Percentiles rank a stretch among this genome's conserved stretches.
These are phyloP conservation scores for Orchesella cincta DNA, from an alignment of 1,140 invertebrate species.

Conservation along the genomic window DNA sequence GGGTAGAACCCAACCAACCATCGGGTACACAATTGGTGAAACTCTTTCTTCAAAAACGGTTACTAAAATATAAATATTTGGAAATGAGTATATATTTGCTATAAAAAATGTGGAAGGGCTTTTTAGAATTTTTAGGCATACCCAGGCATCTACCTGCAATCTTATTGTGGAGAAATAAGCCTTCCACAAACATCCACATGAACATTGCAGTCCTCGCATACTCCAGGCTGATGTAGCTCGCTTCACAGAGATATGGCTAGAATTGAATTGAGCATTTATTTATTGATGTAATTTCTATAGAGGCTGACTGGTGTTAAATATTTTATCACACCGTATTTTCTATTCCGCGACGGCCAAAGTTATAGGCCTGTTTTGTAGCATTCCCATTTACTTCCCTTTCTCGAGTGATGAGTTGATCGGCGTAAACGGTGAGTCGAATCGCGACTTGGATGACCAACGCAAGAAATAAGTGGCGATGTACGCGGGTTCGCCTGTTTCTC, in stretches of 20 bases:
- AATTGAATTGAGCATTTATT: too few relatives aligned
- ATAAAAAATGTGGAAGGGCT: too few relatives aligned
- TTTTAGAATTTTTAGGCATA: too few relatives aligned
- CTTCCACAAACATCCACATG: constrained; percentile 94
- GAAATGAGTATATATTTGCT: too few relatives aligned
- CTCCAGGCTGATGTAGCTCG: constrained; percentile 76
- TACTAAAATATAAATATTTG: constrained; percentile 55
- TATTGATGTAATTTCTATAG: too few relatives aligned
- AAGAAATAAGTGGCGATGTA: constrained; percentile 84
- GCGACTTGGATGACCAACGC: constrained; percentile 82
- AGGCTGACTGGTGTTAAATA: too few relatives aligned
- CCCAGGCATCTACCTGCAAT: constrained; percentile 67
- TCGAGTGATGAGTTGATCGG: constrained; percentile 71
- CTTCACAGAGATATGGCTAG: constrained; percentile 78
- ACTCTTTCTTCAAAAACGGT: constrained; percentile 77
- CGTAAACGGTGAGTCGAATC: constrained; percentile 78
- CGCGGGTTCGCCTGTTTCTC: constrained; percentile 79
- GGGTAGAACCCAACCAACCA: constrained; percentile 79
- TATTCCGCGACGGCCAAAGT: background rate
- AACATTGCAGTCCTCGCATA: constrained; percentile 87
- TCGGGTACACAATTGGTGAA: constrained; percentile 35
- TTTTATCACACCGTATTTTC: constrained; percentile 56
- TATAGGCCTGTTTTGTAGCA: background rate
- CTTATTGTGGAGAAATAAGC: constrained; percentile 82
- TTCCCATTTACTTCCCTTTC: background rate